phyloP scores from a whole-genome alignment of 2,113 vertebrate genomes.

The Sialia sialis region DNA sequence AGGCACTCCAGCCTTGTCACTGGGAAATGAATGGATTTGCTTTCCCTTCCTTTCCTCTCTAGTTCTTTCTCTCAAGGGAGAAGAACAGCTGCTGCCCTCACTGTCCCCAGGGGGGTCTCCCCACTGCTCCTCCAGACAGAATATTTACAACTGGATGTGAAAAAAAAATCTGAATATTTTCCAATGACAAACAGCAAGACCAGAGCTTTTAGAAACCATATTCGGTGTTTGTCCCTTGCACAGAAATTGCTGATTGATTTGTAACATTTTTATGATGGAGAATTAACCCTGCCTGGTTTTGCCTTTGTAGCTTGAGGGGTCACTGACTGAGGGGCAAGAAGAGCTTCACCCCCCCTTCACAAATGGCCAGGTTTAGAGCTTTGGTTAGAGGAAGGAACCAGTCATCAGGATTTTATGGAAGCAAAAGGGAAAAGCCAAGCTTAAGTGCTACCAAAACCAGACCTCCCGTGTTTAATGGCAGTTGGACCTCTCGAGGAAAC shows the following conservation, averaged over 20 bases:
- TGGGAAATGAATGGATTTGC: background rate
- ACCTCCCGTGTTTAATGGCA: slow-evolving; percentile 9
- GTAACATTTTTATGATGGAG: background rate
- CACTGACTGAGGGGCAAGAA: background rate
- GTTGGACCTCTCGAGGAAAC: slow-evolving; percentile 38
- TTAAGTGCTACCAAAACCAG: background rate
- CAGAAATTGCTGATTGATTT: background rate
- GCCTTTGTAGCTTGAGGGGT: background rate
- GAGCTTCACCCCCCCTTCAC: background rate
- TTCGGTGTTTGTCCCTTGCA: background rate
- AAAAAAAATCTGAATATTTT: background rate
- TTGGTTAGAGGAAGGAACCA: background rate
- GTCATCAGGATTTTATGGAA: background rate
- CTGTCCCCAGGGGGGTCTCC: background rate
- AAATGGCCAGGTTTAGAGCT: background rate
- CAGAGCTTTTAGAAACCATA: background rate
- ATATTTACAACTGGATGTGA: background rate
- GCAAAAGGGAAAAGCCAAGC: background rate
- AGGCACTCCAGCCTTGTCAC: background rate
- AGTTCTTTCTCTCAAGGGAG: background rate
- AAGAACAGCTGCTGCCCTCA: background rate
- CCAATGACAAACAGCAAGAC: background rate
- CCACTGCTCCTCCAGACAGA: background rate
- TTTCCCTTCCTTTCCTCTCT: background rate
- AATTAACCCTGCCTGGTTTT: background rate